Evolutionary conservation across 2,113 vertebrate species (phyloP).

Genomic region (Pachypanchax playfairii): DNA sequence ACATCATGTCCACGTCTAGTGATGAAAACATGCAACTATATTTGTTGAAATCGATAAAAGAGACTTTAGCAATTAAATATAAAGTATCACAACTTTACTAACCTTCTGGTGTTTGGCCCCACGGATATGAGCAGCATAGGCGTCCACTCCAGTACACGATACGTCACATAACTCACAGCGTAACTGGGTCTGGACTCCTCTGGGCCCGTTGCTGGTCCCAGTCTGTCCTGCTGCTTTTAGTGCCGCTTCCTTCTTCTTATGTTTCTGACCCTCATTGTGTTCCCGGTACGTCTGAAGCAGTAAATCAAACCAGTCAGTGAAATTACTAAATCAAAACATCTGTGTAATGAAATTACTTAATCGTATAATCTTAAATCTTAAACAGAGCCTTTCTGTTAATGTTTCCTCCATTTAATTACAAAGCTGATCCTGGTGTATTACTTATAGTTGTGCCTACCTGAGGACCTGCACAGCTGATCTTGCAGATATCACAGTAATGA

Average conservation of each 20-base stretch:
- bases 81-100: conserved; percentile 1
- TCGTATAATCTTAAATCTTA: no score
- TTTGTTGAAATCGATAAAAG: conserved; percentile 8
- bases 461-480: conserved; percentile 86
- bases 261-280: conserved; percentile 86
- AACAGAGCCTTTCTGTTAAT: not conserved
- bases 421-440: no score
- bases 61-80: not conserved
- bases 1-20: conserved; percentile 4
- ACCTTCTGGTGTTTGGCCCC: conserved; percentile 85
- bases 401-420: not conserved
- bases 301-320: not conserved
- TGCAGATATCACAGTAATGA: conserved; percentile 88
- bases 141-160: conserved; percentile 82
- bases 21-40: not conserved
- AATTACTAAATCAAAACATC: not conserved
- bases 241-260: conserved; percentile 84
- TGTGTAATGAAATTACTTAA: not conserved
- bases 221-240: conserved; percentile 73
- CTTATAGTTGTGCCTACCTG: conserved; percentile 75
- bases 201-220: conserved; percentile 55
- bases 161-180: conserved; percentile 84
- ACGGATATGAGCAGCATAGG: conserved; percentile 72
- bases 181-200: conserved; percentile 76
- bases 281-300: conserved; percentile 81